Base-by-base conservation (phyloP, 1,140 invertebrate species). In the Trinorchestia longiramus region DNA sequence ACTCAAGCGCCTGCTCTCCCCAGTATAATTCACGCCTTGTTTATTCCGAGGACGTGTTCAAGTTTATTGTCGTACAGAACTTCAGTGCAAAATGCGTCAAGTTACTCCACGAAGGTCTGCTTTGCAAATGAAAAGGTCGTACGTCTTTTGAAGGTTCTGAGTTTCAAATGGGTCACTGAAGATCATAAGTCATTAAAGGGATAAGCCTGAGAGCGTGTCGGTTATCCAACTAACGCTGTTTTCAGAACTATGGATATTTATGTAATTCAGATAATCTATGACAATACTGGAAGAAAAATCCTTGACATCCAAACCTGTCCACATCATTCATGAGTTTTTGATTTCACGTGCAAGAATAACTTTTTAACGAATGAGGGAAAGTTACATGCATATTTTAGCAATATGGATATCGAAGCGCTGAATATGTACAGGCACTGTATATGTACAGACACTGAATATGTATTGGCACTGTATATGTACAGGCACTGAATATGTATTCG, bases 1-100 rank as follows among this genome's bases (percentile, higher is more conserved):
- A 28, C 88, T 91, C 41, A 43, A 91, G 43, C 43, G 88, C 88
- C 43, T 43, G 43, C 88, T 91, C 43, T 77, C 62, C 62, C 62
- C 62, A 42, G 88, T 43, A 91, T 91, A 91, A 91, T 91, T 91
- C 28, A 91, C 41, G 41, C 43, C 88, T 91, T 43, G 43, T 91
- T 91, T 91, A 91, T 91, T 42, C 88, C 62, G 62, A 36, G 62
- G 62, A 77, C 62, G 62, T 77, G 62, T 77, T 77, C 62, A 77
- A 77, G 62, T 77, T 77, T 77, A 77, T 77, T 77, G 62, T 77
- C 62, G 62, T 77, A 23, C 62, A 28, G 15, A 77, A 77, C 62
- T 77, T 77, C 62, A 19, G 28, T 77, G 62, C 11, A 77, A 77
- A 77, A 77, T 77, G 62, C 62, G 15, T 77, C 62, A 77, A 77